These are phyloP conservation scores for Lucifuga dentata DNA, from an alignment of 2,113 vertebrate species.

Conservation along the genomic window DNA sequence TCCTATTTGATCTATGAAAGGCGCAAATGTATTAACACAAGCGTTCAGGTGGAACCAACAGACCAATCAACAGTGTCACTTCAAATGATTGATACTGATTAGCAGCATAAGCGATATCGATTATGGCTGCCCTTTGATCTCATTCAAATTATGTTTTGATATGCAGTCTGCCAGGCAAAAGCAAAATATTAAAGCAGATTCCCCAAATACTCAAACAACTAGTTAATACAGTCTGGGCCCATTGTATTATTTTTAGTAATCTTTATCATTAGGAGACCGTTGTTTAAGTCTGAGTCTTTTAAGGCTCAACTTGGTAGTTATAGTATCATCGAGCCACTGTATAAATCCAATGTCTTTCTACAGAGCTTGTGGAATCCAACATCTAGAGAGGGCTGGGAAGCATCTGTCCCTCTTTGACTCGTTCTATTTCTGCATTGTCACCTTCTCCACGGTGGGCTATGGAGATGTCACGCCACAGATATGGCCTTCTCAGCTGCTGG, in stretches of 20 bases:
- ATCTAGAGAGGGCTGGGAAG: constrained; percentile 93
- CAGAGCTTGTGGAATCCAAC: constrained; percentile 94
- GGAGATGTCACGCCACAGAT: constrained; percentile 97
- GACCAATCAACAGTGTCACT: constrained; percentile 44
- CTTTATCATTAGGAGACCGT: background rate
- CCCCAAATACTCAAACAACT: too few relatives aligned
- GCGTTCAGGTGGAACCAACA: constrained; percentile 15
- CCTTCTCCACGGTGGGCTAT: constrained; percentile 98
- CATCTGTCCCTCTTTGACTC: constrained; percentile 93
- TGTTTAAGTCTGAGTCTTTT: too few relatives aligned
- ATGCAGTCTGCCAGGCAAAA: background rate
- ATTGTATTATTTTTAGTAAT: constrained; percentile 4
- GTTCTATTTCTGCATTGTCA: constrained; percentile 99
- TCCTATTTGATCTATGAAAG: constrained; percentile 9
- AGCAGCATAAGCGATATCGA: constrained; percentile 14
- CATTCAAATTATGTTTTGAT: constrained; percentile 32
- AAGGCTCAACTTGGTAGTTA: too few relatives aligned
- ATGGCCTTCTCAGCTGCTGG: constrained; percentile 97
- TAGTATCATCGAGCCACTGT: background rate
- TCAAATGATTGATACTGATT: constrained; percentile 23
- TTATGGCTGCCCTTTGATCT: constrained; percentile 27
- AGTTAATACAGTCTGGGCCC: background rate
- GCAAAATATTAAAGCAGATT: constrained; percentile 4
- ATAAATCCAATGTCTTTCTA: constrained; percentile 19
- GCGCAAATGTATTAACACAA: constrained; percentile 23